Evolutionary conservation across 2,888 invertebrate genomes (phyloP), one percentile per base, ranked within the genome.

Genomic region (Acanthosepion pharaonis): DNA sequence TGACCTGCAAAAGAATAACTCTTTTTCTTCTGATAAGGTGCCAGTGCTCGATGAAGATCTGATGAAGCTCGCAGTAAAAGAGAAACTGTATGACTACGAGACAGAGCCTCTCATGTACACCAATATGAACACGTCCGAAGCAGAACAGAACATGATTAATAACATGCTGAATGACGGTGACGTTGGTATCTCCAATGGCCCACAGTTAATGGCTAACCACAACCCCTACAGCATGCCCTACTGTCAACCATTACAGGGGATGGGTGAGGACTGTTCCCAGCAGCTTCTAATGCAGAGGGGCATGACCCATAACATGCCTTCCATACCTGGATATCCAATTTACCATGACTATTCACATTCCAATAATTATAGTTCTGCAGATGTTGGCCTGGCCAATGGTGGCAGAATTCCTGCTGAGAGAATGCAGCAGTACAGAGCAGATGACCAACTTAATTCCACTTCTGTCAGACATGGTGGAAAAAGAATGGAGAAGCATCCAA

Each of bases 121-220:
- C 25, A 93, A 93, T 53, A 53, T 53, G 49, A 93, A 49, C 51
- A 94, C 95, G 64, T 94, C 95, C 33, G 96, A 96, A 53, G 95
- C 94, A 59, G 96, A 96, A 53, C 95, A 95, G 94, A 96, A 96
- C 95, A 93, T 95, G 48, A 92, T 96, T 8, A 96, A 96, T 94
- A 95, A 95, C 48, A 51, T 96, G 42, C 91, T 95, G 93, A 94
- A 48, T 48, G 48, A 94, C 64, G 93, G 94, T 94, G 53, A 94
- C 94, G 18, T 91, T 95, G 94, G 95, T 91, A 91, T 94, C 64
- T 94, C 55, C 92, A 48, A 92, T 64, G 51, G 92, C 48, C 93
- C 93, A 28, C 93, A 49, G 53, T 93, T 93, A 93, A 93, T 49
- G 53, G 49, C 93, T 93, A 53, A 53, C 51, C 49, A 93, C 53